Percentiles rank a stretch among this genome's conserved stretches.
Conservation (phyloP, 2,888 invertebrate species). For the Anagyrus pseudococci region DNA sequence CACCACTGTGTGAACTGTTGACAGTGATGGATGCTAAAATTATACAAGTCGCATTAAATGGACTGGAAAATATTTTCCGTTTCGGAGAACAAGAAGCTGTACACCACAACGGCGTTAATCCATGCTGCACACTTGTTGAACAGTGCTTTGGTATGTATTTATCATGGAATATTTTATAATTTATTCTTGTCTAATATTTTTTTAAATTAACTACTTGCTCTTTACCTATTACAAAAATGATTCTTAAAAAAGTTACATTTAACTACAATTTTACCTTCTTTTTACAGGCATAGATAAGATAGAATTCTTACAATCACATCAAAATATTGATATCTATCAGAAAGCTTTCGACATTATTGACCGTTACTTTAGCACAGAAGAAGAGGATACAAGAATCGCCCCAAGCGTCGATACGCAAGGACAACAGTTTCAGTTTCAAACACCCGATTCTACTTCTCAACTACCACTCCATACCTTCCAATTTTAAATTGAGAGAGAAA, state of each 20-base stretch:
- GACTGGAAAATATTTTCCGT: slow-evolving; percentile 92
- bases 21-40: slow-evolving; percentile 94
- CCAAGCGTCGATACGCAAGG: slow-evolving; percentile 80
- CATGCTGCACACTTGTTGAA: slow-evolving; percentile 89
- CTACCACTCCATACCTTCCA: slow-evolving; percentile 81
- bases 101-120: slow-evolving; percentile 77
- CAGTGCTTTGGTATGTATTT: slow-evolving; percentile 85
- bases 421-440: slow-evolving; percentile 68
- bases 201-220: neutral
- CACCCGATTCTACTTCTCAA: slow-evolving; percentile 53
- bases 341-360: slow-evolving; percentile 98
- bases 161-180: neutral
- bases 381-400: slow-evolving; percentile 82
- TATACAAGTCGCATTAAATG: slow-evolving; percentile 94
- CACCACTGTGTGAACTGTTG: slow-evolving; percentile 90
- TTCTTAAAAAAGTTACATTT: too few relatives aligned
- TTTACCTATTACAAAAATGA: neutral
- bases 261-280: slow-evolving; percentile 30
- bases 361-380: slow-evolving; percentile 92
- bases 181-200: too few relatives aligned
- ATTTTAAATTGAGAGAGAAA: slow-evolving; percentile 67
- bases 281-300: slow-evolving; percentile 92
- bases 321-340: slow-evolving; percentile 95
- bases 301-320: slow-evolving; percentile 96
- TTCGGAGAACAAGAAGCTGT: slow-evolving; percentile 83